phyloP scores from a whole-genome alignment of 2,888 invertebrate species.

The Pristionchus japonicus region DNA sequence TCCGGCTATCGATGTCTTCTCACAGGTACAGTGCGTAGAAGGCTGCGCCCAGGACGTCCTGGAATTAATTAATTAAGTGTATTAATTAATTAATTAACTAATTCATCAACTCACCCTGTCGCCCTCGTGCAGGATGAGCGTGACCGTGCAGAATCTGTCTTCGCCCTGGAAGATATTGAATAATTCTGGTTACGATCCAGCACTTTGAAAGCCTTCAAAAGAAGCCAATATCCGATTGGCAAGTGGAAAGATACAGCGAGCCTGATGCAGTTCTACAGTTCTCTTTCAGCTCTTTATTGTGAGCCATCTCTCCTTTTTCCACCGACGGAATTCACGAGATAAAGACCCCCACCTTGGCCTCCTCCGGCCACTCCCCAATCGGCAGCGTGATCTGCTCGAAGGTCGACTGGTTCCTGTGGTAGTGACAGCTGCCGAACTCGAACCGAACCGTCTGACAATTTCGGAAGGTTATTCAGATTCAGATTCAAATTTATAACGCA shows the following conservation, averaged over 20 bases:
- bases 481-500: no score
- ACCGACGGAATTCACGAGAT: no score
- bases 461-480: no score
- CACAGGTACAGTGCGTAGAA: neutral
- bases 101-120: neutral
- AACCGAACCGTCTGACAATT: neutral
- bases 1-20: neutral
- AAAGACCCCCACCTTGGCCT: neutral
- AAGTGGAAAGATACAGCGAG: no score
- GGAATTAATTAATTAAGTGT: neutral
- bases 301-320: no score
- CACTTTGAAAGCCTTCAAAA: no score
- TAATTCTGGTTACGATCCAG: no score
- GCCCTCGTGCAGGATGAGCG: neutral
- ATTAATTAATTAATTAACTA: neutral
- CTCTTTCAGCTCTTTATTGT: no score
- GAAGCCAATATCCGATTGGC: no score
- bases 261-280: no score
- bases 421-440: neutral
- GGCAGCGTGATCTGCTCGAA: neutral
- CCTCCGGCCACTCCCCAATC: neutral
- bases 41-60: neutral
- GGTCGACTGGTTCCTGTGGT: neutral
- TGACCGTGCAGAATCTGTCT: neutral
- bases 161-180: neutral